Percentiles rank a stretch among this genome's conserved stretches.
Evolutionary conservation across 2,113 vertebrate genomes (phyloP).

Genomic region (Tragelaphus scriptus): DNA sequence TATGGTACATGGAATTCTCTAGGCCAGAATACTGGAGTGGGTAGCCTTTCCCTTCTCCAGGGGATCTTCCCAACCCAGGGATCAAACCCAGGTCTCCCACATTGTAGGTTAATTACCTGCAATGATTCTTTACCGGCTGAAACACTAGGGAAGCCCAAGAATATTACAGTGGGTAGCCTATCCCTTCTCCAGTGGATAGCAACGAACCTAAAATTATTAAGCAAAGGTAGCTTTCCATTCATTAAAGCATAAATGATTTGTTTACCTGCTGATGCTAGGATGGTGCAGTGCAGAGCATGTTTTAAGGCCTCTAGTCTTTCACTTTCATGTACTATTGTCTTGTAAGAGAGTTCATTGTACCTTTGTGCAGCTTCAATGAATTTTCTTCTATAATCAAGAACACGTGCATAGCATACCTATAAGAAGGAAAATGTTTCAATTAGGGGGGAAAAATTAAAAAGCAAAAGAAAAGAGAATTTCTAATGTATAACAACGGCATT

Average conservation of each 20-base stretch:
- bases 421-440: neutral
- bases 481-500: neutral
- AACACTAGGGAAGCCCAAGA: neutral
- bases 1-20: too few species aligned
- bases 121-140: neutral
- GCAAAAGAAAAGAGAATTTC: neutral
- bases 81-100: neutral
- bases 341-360: constrained; percentile 98
- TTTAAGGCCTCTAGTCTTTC: constrained; percentile 97
- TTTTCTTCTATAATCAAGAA: constrained; percentile 97
- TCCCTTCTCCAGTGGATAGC: neutral
- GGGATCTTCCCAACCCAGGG: neutral
- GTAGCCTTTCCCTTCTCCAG: neutral
- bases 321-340: constrained; percentile 96
- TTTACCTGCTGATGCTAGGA: constrained; percentile 97
- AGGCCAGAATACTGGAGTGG: too few species aligned
- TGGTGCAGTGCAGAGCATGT: constrained; percentile 97
- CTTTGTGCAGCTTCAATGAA: constrained; percentile 98
- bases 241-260: neutral
- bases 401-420: constrained; percentile 71
- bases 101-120: neutral
- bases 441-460: neutral
- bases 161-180: neutral
- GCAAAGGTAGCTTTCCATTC: neutral
- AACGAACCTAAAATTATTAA: neutral